These are phyloP conservation scores for Panthera tigris DNA, from an alignment of 2,113 vertebrate species.

Conservation along the genomic window DNA sequence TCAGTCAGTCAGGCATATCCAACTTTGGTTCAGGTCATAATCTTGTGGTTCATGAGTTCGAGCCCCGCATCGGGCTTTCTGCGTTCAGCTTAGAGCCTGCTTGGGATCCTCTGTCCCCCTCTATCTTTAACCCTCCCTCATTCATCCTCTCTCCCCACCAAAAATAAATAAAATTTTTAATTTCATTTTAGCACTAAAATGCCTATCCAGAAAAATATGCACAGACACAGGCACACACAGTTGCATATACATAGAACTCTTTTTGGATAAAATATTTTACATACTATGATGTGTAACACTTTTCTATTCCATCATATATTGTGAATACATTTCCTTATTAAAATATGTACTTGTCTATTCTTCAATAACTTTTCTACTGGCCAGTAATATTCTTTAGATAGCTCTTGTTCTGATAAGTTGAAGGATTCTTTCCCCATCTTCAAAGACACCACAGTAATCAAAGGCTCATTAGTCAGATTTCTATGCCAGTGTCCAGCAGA, in stretches of 20 bases:
- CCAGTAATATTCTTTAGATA: conserved; percentile 15
- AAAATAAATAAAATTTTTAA: too few relatives aligned
- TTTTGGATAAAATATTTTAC: not conserved
- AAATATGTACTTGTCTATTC: not conserved
- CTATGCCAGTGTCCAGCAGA: not conserved
- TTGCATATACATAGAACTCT: not conserved
- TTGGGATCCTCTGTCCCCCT: too few relatives aligned
- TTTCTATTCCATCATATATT: not conserved
- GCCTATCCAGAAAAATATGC: not conserved
- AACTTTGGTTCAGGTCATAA: too few relatives aligned
- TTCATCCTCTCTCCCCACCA: too few relatives aligned
- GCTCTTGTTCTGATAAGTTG: conserved; percentile 7
- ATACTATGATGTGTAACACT: not conserved
- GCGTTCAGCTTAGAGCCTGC: too few relatives aligned
- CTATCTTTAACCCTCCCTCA: too few relatives aligned
- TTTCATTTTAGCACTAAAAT: not conserved
- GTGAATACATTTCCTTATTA: not conserved
- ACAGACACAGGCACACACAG: not conserved
- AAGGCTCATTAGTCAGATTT: conserved; percentile 35
- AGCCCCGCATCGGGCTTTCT: too few relatives aligned
- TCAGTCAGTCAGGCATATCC: too few relatives aligned
- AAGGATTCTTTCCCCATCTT: conserved; percentile 36
- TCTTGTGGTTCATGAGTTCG: too few relatives aligned
- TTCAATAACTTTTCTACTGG: conserved; percentile 1
- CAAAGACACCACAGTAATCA: conserved; percentile 55